Evolutionary conservation across 2,113 vertebrate genomes (phyloP).

Genomic region (Trogon surrucura): DNA sequence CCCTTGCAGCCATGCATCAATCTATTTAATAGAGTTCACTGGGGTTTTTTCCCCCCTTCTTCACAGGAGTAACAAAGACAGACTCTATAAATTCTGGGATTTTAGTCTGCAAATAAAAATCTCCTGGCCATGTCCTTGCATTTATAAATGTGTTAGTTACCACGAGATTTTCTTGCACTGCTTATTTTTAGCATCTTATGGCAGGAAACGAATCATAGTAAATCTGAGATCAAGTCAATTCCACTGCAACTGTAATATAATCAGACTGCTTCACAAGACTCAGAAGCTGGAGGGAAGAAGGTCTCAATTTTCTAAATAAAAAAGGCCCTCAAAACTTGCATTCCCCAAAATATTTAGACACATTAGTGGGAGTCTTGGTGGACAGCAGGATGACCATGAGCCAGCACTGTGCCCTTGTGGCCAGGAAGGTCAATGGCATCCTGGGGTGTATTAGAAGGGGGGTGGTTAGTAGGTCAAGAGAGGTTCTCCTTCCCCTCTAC

Average conservation of each 20-base stretch:
- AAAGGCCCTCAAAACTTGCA: not conserved
- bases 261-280: not conserved
- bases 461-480: too few relatives aligned
- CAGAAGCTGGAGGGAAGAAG: not conserved
- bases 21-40: constrained; percentile 44
- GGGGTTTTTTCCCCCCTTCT: not conserved
- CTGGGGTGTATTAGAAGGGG: too few relatives aligned
- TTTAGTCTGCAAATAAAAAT: constrained; percentile 24
- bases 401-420: too few relatives aligned
- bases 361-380: too few relatives aligned
- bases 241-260: not conserved
- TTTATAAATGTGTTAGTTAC: not conserved
- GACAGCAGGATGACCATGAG: too few relatives aligned
- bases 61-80: constrained; percentile 12
- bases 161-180: not conserved
- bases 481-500: too few relatives aligned
- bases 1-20: constrained; percentile 9
- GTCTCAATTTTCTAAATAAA: not conserved
- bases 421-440: too few relatives aligned
- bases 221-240: not conserved
- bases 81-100: constrained; percentile 33
- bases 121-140: not conserved
- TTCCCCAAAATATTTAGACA: not conserved
- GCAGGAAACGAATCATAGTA: not conserved
- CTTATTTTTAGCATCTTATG: not conserved